Evolutionary conservation across 1,140 invertebrate species (phyloP).

Genomic region (Atta texana): DNA sequence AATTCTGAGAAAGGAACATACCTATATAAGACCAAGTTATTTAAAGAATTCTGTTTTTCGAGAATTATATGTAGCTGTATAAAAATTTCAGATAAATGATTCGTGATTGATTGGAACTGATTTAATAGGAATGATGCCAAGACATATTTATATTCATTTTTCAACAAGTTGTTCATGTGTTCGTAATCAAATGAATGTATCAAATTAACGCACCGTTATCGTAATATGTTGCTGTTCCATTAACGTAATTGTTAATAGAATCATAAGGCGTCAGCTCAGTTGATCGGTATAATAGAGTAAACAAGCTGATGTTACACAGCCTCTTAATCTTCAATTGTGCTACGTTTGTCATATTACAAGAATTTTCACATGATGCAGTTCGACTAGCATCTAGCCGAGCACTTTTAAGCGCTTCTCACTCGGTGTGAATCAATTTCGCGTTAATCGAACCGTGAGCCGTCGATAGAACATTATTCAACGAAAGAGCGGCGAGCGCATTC

Average conservation of each 20-base stretch:
- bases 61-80: not conserved
- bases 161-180: not conserved
- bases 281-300: conserved; percentile 60
- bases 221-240: conserved; percentile 24
- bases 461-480: conserved; percentile 31
- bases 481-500: not conserved
- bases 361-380: conserved; percentile 24
- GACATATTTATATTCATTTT: not conserved
- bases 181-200: conserved; percentile 3
- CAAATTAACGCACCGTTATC: conserved; percentile 5
- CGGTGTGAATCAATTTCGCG: not conserved
- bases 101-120: not conserved
- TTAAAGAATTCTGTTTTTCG: not conserved
- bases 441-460: not conserved
- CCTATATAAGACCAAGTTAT: not conserved
- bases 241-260: conserved; percentile 61
- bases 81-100: not conserved
- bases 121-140: not conserved
- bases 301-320: conserved; percentile 47
- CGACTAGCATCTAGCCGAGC: not conserved
- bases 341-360: conserved; percentile 32
- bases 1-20: not conserved
- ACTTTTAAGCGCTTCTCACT: not conserved
- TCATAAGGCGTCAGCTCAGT: conserved; percentile 42
- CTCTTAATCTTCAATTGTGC: conserved; percentile 60